Evolutionary conservation across 2,797 vertebrate genomes (phyloP), one percentile per base, ranked within the genome.

Genomic region (Micropoecilia bifurca): DNA sequence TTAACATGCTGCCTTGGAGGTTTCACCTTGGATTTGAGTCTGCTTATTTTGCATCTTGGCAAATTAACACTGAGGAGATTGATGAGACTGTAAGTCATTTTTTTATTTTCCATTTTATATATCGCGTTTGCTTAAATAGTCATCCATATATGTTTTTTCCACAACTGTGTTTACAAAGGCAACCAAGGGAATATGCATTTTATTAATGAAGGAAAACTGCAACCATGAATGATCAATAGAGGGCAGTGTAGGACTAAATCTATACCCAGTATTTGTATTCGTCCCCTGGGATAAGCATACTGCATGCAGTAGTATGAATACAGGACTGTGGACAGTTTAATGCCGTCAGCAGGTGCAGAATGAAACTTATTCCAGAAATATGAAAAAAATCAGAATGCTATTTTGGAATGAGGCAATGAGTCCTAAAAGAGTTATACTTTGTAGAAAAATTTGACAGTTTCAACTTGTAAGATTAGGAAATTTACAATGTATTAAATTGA

Each of bases 241-340:
- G 92, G 94, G 93, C 92, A 93, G 88, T 87, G 85, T 74, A 81
- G 86, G 79, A 87, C 86, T 81, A 84, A 84, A 73, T 75, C 73
- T 45, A 41, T 46, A 50, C n/a, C 47, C 41, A 69, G 22, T 16
- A 46, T 6, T 43, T 77, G 69, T 41, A 30, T 41, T 13, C 1
- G 1, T 36, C 16, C 63, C 63, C 71, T 50, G 50, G 18, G 6
- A 16, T 71, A 13, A 66, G 10, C 10, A 7, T 63, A 13, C 39
- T 48, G 33, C 72, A 30, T 46, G 39, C 18, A 10, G 20, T 6
- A 76, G 1, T n/a, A 14, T 0, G 22, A 59, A 36, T 45, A 50
- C 16, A 72, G 7, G 55, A 30, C 69, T 47, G 3, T 71, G 33
- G 7, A 39, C 30, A 66, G 36, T 25, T 68, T 68, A 57, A 14